These are phyloP conservation scores for Drosophila emarginata DNA, from an alignment of 2,888 invertebrate species.

Conservation along the genomic window DNA sequence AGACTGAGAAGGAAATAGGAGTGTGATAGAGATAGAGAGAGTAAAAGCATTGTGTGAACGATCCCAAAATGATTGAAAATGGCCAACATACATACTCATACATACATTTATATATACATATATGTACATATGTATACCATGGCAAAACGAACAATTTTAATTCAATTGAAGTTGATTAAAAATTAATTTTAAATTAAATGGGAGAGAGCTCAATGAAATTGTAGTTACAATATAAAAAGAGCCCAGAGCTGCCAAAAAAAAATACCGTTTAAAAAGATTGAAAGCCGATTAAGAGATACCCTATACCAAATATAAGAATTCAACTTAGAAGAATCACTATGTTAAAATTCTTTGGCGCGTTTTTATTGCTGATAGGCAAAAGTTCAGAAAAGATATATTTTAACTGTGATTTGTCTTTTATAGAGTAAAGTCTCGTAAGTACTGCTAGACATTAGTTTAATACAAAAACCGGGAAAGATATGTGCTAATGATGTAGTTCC, in stretches of 20 bases:
- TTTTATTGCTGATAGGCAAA: too few species aligned
- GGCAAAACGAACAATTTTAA: conserved; percentile 51
- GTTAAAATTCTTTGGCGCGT: too few species aligned
- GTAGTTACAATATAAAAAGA: conserved; percentile 34
- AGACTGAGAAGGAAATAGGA: too few species aligned
- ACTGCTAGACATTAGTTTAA: too few species aligned
- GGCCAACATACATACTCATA: neutral
- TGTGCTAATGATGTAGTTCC: too few species aligned
- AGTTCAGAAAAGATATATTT: too few species aligned
- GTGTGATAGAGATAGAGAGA: neutral
- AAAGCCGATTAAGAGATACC: neutral
- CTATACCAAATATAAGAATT: neutral
- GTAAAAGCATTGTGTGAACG: neutral
- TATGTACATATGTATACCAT: conserved; percentile 12
- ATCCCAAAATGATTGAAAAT: conserved; percentile 13
- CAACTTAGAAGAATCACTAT: too few species aligned
- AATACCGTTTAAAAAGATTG: neutral
- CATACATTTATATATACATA: neutral
- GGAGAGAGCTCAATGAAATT: conserved; percentile 59
- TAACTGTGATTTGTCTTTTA: too few species aligned
- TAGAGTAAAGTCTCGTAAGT: too few species aligned
- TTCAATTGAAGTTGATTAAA: conserved; percentile 70
- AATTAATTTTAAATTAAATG: conserved; percentile 74
- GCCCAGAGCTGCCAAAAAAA: neutral
- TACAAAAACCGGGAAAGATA: too few species aligned